Percentiles rank a stretch among this genome's conserved stretches.
phyloP scores from a whole-genome alignment of 2,113 vertebrate genomes.

The Meleagris gallopavo region DNA sequence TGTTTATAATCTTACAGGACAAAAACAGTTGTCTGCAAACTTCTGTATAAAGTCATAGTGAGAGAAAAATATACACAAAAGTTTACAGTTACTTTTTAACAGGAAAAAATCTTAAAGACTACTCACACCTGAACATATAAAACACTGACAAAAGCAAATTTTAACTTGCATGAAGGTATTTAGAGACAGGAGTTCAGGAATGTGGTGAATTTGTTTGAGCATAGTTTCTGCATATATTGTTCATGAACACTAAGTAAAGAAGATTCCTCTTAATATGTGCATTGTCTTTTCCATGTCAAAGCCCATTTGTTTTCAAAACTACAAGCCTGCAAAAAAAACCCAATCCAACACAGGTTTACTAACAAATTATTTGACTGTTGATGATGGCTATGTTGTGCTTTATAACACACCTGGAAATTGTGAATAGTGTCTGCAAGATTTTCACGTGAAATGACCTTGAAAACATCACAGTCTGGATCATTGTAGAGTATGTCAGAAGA shows the following conservation, averaged over 20 bases:
- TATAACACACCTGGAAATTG: neutral
- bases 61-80: neutral
- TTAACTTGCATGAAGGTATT: neutral
- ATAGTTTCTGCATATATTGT: neutral
- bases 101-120: neutral
- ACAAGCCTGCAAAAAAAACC: neutral
- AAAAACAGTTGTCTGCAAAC: neutral
- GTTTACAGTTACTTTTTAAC: neutral
- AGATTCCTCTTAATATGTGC: neutral
- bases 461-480: neutral
- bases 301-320: neutral
- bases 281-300: neutral
- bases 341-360: neutral
- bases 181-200: neutral
- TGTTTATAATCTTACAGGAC: neutral
- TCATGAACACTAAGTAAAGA: neutral
- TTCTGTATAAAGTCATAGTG: neutral
- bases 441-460: neutral
- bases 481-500: conserved; percentile 6
- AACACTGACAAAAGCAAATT: neutral
- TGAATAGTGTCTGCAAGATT: neutral
- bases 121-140: neutral
- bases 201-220: neutral
- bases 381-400: neutral
- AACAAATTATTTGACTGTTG: neutral